Conservation (phyloP, 2,888 invertebrate species). For the Protodeltote pygarga region DNA sequence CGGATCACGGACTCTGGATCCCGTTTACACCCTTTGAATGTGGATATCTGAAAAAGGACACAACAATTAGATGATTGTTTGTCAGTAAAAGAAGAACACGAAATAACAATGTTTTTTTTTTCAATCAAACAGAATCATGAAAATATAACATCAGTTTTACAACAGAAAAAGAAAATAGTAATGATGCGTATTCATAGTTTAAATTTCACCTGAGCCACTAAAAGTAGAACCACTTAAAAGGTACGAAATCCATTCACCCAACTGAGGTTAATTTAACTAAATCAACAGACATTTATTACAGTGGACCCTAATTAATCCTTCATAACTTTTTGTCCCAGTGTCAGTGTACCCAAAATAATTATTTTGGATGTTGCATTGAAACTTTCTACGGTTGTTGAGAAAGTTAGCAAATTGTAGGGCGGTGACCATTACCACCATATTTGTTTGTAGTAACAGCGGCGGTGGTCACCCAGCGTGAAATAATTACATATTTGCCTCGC, state of each 20-base stretch:
- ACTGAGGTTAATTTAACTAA: slow-evolving; percentile 50
- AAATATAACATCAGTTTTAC: too few relatives aligned
- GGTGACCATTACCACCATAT: slow-evolving; percentile 48
- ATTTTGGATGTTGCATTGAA: slow-evolving; percentile 55
- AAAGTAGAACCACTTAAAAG: too few relatives aligned
- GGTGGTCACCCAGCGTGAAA: slow-evolving; percentile 66
- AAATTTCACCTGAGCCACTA: too few relatives aligned
- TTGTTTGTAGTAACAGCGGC: slow-evolving; percentile 53
- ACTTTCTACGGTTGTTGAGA: slow-evolving; percentile 53
- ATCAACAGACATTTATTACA: slow-evolving; percentile 52
- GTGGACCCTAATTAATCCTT: slow-evolving; percentile 52
- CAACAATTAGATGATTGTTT: too few relatives aligned
- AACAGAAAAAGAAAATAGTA: too few relatives aligned
- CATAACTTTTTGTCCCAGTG: slow-evolving; percentile 52
- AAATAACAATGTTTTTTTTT: too few relatives aligned
- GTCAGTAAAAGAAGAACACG: too few relatives aligned
- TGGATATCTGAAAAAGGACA: too few relatives aligned
- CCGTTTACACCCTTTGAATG: too few relatives aligned
- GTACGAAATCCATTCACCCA: slow-evolving; percentile 42
- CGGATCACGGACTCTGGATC: too few relatives aligned
- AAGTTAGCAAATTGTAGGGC: slow-evolving; percentile 51
- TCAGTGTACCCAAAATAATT: slow-evolving; percentile 53
- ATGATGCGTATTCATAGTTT: too few relatives aligned
- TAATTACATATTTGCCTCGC: slow-evolving; percentile 72
- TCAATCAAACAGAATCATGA: too few relatives aligned